Conservation (phyloP, 2,888 invertebrate genomes). For the Nymphalis polychloros region DNA sequence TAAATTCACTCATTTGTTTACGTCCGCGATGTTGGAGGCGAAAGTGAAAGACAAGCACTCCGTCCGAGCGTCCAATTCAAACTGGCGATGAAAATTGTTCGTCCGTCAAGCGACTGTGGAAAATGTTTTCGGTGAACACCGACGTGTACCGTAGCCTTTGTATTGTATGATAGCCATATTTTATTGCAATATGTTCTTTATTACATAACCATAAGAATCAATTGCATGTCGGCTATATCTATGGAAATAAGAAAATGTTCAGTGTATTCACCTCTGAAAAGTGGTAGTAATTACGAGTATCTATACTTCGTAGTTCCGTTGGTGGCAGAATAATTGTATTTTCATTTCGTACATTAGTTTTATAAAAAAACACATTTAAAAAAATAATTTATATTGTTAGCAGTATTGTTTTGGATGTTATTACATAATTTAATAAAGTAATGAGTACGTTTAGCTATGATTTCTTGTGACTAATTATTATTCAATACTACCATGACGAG, state of each 20-base stretch:
- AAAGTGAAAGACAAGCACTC: conserved; percentile 45
- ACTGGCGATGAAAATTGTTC: conserved; percentile 59
- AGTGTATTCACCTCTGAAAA: conserved; percentile 28
- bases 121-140: conserved; percentile 59
- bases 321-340: too few species aligned
- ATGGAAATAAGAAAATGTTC: conserved; percentile 23
- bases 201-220: conserved; percentile 8
- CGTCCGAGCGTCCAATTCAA: conserved; percentile 41
- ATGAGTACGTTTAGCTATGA: background rate
- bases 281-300: conserved; percentile 13
- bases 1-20: conserved; percentile 55
- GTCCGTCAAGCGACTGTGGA: conserved; percentile 53
- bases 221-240: background rate
- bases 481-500: background rate
- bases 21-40: conserved; percentile 48
- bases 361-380: too few species aligned
- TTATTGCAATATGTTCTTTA: conserved; percentile 10
- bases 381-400: too few species aligned
- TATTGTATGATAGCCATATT: conserved; percentile 21
- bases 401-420: too few species aligned
- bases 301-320: conserved; percentile 4
- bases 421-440: too few species aligned
- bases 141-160: conserved; percentile 31
- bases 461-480: background rate
- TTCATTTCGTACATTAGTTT: too few species aligned